A percentile compares a stretch with the other conserved stretches of the same genome.
Evolutionary conservation across 35 echinoderm and acorn worm genomes (phyloP).

Genomic region (Strongylocentrotus purpuratus): DNA sequence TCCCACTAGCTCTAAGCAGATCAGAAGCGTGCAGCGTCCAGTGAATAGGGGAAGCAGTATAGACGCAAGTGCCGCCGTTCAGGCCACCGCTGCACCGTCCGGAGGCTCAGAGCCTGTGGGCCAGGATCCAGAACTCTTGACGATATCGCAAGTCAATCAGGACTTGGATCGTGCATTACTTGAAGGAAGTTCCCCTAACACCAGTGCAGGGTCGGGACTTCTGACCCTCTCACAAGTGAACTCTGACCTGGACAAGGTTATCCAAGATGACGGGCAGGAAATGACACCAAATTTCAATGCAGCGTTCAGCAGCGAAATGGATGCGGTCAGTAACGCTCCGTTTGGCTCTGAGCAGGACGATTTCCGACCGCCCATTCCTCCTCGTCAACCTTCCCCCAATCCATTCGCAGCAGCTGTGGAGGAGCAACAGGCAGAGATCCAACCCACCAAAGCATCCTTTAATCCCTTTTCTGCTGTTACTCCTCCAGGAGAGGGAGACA

Average conservation of each 20-base stretch:
- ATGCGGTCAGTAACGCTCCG: not conserved
- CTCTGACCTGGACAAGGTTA: conserved; percentile 77
- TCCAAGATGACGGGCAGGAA: conserved; percentile 15
- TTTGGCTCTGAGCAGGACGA: not conserved
- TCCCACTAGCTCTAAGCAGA: conserved; percentile 35
- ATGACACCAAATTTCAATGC: conserved; percentile 21
- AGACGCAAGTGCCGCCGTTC: conserved; percentile 27
- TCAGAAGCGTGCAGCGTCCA: conserved; percentile 71
- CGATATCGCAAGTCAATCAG: conserved; percentile 68
- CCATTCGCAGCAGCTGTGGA: conserved; percentile 69
- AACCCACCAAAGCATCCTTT: conserved; percentile 24
- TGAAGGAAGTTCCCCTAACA: conserved; percentile 12
- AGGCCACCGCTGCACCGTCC: not conserved
- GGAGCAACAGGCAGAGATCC: conserved; percentile 43
- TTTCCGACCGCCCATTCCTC: conserved; percentile 55
- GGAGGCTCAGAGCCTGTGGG: conserved; percentile 33
- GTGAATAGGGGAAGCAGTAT: conserved; percentile 24
- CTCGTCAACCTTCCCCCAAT: conserved; percentile 86
- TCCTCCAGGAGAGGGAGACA: conserved; percentile 34
- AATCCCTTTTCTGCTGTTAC: conserved; percentile 81
- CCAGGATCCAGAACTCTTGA: conserved; percentile 51
- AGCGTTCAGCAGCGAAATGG: conserved; percentile 30
- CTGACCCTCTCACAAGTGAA: conserved; percentile 72
- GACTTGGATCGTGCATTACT: conserved; percentile 78
- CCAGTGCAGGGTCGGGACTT: conserved; percentile 31